These are phyloP conservation scores for Halcyon badia DNA, from an alignment of 2,797 vertebrate species.

Conservation along the genomic window DNA sequence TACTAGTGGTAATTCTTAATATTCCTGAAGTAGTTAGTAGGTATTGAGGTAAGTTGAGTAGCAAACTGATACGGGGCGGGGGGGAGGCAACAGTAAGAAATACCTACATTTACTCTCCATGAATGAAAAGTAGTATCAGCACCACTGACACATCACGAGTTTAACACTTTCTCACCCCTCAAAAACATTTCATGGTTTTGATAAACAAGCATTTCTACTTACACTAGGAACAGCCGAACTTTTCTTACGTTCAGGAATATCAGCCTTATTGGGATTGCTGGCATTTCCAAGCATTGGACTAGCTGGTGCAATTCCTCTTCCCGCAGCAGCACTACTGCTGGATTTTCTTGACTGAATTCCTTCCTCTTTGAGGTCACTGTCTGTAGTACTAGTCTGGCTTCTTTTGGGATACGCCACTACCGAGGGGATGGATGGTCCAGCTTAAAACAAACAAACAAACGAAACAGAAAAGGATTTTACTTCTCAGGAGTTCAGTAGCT, in stretches of 20 bases:
- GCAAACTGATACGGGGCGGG: neutral
- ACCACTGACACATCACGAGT: neutral
- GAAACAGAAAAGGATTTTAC: neutral
- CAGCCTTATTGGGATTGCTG: constrained; percentile 98
- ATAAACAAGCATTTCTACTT: constrained; percentile 74
- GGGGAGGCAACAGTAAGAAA: neutral
- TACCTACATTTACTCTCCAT: neutral
- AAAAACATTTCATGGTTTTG: neutral
- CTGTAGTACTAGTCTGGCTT: constrained; percentile 91
- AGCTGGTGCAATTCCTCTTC: constrained; percentile 86
- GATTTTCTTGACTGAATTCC: constrained; percentile 89
- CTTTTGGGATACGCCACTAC: constrained; percentile 91
- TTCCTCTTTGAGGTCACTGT: constrained; percentile 90
- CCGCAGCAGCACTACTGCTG: constrained; percentile 81
- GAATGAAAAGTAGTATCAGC: neutral
- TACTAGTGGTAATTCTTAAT: neutral
- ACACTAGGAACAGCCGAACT: constrained; percentile 90
- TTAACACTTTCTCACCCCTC: neutral
- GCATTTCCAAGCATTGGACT: constrained; percentile 96
- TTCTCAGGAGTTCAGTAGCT: constrained; percentile 3
- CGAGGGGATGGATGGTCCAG: constrained; percentile 89
- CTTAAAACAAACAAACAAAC: constrained; percentile 73
- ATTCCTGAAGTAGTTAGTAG: too few relatives aligned
- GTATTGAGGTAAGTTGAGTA: neutral
- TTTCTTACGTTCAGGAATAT: constrained; percentile 97